A percentile compares a stretch with the other conserved stretches of the same genome.
phyloP scores from a whole-genome alignment of 2,113 vertebrate species.

The Brienomyrus brachyistius region DNA sequence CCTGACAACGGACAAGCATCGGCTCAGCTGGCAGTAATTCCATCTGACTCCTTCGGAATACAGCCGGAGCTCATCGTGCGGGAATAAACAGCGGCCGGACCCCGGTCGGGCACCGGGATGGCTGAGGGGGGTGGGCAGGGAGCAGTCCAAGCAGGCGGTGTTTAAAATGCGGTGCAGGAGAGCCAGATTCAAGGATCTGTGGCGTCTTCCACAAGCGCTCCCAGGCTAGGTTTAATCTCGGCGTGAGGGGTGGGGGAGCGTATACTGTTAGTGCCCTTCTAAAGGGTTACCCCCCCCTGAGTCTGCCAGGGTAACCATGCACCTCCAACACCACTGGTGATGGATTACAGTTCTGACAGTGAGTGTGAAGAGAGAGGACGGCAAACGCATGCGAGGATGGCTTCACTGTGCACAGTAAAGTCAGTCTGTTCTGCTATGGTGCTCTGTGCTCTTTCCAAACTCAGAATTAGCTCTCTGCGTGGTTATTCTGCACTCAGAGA shows the following conservation, averaged over 20 bases:
- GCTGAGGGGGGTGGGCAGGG: not conserved
- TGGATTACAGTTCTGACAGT: not conserved
- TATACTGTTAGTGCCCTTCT: not conserved
- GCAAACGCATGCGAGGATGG: not conserved
- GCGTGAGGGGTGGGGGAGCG: not conserved
- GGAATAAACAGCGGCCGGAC: not conserved
- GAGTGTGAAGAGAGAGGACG: not conserved
- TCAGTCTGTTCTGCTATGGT: not conserved
- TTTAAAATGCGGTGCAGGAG: not conserved
- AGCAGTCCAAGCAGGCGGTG: slow-evolving; percentile 36
- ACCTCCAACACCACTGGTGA: not conserved
- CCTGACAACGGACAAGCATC: slow-evolving; percentile 1
- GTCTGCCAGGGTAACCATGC: not conserved
- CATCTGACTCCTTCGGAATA: not conserved
- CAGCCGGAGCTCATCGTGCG: not conserved
- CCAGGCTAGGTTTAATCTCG: not conserved
- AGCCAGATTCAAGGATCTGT: not conserved
- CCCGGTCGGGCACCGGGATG: not conserved
- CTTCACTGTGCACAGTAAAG: not conserved
- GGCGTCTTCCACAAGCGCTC: not conserved
- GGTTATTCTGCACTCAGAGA: not conserved
- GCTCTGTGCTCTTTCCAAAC: not conserved
- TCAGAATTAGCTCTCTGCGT: not conserved
- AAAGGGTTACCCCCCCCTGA: not conserved
- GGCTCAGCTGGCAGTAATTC: slow-evolving; percentile 7